Evolutionary conservation across 2,888 invertebrate species (phyloP).

Genomic region (Tanytarsus gracilentus): DNA sequence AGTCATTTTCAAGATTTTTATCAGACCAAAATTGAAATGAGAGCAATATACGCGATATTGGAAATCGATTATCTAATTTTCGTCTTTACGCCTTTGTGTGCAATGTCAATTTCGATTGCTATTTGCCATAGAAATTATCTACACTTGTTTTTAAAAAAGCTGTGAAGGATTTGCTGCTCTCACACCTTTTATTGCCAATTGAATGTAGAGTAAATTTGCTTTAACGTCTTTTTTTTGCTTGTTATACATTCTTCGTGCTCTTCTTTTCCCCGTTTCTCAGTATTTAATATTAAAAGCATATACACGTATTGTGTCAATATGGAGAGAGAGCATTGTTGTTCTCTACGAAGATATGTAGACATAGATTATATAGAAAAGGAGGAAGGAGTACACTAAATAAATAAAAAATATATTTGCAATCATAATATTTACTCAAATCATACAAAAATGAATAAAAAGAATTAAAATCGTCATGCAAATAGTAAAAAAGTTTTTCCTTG

Average conservation of each 20-base stretch:
- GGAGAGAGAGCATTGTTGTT: not conserved
- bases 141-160: conserved; percentile 23
- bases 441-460: conserved; percentile 26
- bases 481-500: not conserved
- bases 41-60: not conserved
- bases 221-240: conserved; percentile 14
- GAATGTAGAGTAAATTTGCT: conserved; percentile 25
- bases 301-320: conserved; percentile 17
- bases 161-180: not conserved
- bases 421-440: conserved; percentile 23
- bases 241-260: not conserved
- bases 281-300: conserved; percentile 17
- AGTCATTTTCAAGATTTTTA: not conserved
- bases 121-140: conserved; percentile 25
- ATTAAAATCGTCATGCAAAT: conserved; percentile 25
- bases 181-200: conserved; percentile 7
- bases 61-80: no score
- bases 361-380: conserved; percentile 1
- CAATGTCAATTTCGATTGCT: conserved; percentile 23
- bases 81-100: no score
- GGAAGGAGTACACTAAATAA: conserved; percentile 13
- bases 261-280: not conserved
- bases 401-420: conserved; percentile 25
- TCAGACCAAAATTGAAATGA: not conserved
- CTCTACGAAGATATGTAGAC: not conserved